Conservation (phyloP, 2,888 invertebrate genomes). For the Pristionchus entomophagus region DNA sequence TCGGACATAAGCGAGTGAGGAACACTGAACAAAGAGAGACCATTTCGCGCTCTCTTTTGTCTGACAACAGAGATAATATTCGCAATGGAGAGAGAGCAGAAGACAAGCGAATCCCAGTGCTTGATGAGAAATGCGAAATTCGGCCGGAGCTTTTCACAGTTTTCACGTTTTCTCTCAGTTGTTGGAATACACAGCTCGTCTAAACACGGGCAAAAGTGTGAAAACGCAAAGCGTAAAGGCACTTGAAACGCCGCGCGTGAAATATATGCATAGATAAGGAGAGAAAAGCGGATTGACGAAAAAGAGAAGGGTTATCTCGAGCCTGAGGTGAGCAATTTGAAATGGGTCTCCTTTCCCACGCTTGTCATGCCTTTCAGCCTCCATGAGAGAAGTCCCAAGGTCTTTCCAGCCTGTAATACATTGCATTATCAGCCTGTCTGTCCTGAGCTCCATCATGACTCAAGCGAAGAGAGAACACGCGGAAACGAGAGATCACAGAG, state of each 20-base stretch:
- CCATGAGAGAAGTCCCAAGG: neutral
- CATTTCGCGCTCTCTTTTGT: too few species aligned
- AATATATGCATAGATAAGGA: neutral
- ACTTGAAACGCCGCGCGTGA: neutral
- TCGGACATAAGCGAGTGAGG: too few species aligned
- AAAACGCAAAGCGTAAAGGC: neutral
- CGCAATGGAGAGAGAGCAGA: too few species aligned
- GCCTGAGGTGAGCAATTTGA: neutral
- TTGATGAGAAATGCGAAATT: neutral
- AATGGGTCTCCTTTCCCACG: conserved; percentile 10
- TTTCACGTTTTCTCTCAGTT: neutral
- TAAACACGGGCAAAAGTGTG: conserved; percentile 9
- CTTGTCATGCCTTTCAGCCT: neutral
- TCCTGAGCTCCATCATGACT: too few species aligned
- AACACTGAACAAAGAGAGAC: too few species aligned
- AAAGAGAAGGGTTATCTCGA: neutral
- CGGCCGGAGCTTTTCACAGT: neutral
- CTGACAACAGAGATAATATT: too few species aligned
- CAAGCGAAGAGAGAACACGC: neutral
- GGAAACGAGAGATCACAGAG: conserved; percentile 32
- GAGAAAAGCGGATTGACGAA: neutral
- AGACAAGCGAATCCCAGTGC: neutral
- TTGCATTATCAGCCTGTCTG: conserved; percentile 30
- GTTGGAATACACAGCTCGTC: neutral
- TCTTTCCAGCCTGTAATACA: neutral